Base-by-base conservation (phyloP, 2,797 vertebrate species). In the Lateolabrax maculatus region DNA sequence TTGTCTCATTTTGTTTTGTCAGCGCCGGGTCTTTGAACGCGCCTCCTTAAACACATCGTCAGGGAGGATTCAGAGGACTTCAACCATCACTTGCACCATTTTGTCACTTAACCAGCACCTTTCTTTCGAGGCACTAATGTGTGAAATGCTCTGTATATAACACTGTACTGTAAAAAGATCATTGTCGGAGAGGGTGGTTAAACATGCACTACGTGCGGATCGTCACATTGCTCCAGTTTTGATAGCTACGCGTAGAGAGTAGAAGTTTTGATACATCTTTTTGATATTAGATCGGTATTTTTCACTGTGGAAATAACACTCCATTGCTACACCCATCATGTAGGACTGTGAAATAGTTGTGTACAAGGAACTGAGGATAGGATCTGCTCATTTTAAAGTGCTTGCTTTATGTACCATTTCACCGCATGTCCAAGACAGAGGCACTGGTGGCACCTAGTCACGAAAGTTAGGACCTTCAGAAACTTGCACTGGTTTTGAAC, bases 221-320 rank as follows among this genome's bases (percentile, higher is more conserved):
- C 37, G 62, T 83, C 74, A 61, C 84, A 29, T 13, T 3, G 72
- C 77, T 84, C 71, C 49, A 31, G 67, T 87, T 88, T 90, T 87
- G 60, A 87, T 87, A 90, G 87, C 79, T 75, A 52, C 51, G 39
- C 63, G 49, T 92, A 79, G 75, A 84, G 44, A 68, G 64, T 84
- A 88, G 84, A 46, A 43, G 80, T 89, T 94, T 91, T 90, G 86
- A 90, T 89, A 91, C 79, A 71, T 88, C 86, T 83, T 93, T 92
- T 93, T 93, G 84, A 93, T 89, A 91, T 83, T 87, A 92, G 86
- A 90, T 88, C 27, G 5, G 78, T 90, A 90, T 92, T 92, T 93
- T 92, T 90, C 89, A 91, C 86, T 73, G 75, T 75, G 63, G 71
- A 71, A 37, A 51, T 53, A 25, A 60, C 0, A 44, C 4, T 16